These are phyloP conservation scores for Apis cerana DNA, from an alignment of 1,140 invertebrate species.

Conservation along the genomic window DNA sequence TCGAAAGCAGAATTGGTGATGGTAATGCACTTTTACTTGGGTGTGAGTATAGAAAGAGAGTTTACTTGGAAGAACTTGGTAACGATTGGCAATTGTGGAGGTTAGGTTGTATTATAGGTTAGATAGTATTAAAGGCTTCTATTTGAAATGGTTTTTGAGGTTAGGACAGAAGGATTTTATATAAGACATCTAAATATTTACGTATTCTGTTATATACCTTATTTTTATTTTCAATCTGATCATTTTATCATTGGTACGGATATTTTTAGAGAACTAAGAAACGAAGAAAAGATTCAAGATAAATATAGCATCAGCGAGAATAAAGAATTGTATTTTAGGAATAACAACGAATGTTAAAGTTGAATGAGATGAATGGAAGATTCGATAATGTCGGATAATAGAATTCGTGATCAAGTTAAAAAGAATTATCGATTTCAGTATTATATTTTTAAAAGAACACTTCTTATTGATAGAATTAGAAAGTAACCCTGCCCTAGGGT, in stretches of 20 bases:
- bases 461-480: conserved; percentile 11
- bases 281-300: background rate
- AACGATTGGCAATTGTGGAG: background rate
- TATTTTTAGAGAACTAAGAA: too few species aligned
- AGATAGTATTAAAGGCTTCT: too few species aligned
- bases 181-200: too few species aligned
- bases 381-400: background rate
- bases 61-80: background rate
- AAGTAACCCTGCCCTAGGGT: conserved; percentile 77
- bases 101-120: too few species aligned
- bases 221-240: too few species aligned
- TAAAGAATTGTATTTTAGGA: background rate
- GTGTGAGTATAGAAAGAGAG: background rate
- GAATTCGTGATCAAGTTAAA: background rate
- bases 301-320: background rate
- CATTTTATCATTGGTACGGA: too few species aligned
- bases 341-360: conserved; percentile 31
- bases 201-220: too few species aligned
- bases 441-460: background rate
- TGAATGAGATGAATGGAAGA: conserved; percentile 22
- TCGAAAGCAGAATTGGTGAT: background rate
- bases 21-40: conserved; percentile 6
- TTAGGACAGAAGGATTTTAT: too few species aligned
- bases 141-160: too few species aligned
- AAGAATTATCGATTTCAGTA: background rate